Evolutionary conservation across 2,797 vertebrate genomes (phyloP).

Genomic region (Thalassophryne amazonica): DNA sequence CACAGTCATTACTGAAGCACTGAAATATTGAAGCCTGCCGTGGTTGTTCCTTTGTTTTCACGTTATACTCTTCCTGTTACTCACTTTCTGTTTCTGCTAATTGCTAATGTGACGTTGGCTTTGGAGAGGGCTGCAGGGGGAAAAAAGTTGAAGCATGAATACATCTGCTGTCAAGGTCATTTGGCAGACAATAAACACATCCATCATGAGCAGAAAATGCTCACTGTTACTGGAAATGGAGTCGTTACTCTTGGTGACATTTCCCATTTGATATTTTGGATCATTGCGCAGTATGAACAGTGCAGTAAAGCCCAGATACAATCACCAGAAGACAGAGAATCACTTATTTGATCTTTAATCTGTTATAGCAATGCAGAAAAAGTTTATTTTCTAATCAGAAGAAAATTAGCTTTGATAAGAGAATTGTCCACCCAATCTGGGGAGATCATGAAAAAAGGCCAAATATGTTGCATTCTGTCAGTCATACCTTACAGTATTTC

Average conservation of each 20-base stretch:
- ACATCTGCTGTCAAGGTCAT: conserved; percentile 78
- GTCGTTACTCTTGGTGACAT: conserved; percentile 73
- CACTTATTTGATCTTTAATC: conserved; percentile 56
- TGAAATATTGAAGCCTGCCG: not conserved
- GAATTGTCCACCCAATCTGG: conserved; percentile 30
- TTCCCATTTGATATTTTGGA: conserved; percentile 69
- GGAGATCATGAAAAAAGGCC: conserved; percentile 27
- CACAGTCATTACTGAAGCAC: no score
- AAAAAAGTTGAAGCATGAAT: conserved; percentile 41
- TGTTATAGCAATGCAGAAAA: conserved; percentile 13
- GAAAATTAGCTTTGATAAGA: conserved; percentile 36
- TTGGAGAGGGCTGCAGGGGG: conserved; percentile 20
- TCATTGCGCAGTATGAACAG: conserved; percentile 62
- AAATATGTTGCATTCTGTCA: conserved; percentile 35
- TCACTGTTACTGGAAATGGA: conserved; percentile 61
- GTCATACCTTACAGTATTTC: conserved; percentile 38
- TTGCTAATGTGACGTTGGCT: conserved; percentile 18
- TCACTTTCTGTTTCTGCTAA: conserved; percentile 31
- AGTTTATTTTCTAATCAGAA: conserved; percentile 32
- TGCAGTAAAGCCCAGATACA: conserved; percentile 53
- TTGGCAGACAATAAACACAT: conserved; percentile 67
- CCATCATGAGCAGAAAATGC: conserved; percentile 57
- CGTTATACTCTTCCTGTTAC: conserved; percentile 2
- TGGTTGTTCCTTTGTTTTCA: no score
- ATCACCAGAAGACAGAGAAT: conserved; percentile 55